Conservation (phyloP, 2,797 vertebrate species). For the Huso huso region DNA sequence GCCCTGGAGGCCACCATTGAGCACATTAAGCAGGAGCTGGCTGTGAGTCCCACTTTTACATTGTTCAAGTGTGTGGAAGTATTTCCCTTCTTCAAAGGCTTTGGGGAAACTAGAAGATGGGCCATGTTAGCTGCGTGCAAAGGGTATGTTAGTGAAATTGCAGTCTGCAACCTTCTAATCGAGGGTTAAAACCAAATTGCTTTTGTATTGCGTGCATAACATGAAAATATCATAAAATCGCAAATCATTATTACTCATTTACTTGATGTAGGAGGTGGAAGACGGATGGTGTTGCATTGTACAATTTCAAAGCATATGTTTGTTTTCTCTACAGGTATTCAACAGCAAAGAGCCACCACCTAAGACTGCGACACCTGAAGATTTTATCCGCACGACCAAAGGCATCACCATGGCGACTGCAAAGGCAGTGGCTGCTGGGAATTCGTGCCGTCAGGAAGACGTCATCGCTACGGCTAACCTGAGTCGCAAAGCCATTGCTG, state of each 20-base stretch:
- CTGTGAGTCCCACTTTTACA: slow-evolving; percentile 56
- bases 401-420: slow-evolving; percentile 97
- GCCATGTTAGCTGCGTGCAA: no score
- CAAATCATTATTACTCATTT: neutral
- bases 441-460: slow-evolving; percentile 93
- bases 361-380: slow-evolving; percentile 86
- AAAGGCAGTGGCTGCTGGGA: slow-evolving; percentile 92
- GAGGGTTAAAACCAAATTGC: no score
- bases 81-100: neutral
- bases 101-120: no score
- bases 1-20: slow-evolving; percentile 92
- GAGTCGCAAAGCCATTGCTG: slow-evolving; percentile 85
- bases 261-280: neutral
- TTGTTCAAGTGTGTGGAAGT: neutral
- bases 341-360: slow-evolving; percentile 75
- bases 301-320: no score
- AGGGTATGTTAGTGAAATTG: no score
- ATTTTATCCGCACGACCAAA: slow-evolving; percentile 97
- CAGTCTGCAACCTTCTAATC: no score
- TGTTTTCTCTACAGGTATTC: slow-evolving; percentile 68
- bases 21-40: slow-evolving; percentile 90
- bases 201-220: no score
- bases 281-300: neutral
- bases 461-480: slow-evolving; percentile 92
- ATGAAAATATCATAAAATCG: no score